Percentiles rank a stretch among this genome's conserved stretches.
Conservation (phyloP, 2,113 vertebrate genomes). For the Gorsachius goisagi region DNA sequence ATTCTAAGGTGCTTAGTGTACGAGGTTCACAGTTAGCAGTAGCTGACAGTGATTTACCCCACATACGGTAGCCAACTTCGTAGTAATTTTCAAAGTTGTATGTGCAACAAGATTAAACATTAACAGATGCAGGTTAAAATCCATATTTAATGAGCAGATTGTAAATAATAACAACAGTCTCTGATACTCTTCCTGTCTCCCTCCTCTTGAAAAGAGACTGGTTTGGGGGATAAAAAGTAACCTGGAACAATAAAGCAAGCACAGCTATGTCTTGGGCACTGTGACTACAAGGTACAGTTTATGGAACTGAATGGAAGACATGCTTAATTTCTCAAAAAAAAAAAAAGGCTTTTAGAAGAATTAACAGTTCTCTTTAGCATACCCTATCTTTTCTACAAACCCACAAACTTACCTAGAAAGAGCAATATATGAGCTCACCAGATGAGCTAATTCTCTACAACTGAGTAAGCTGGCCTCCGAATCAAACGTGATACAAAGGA, state of each 20-base stretch:
- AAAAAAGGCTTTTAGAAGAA: background rate
- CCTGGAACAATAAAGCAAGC: background rate
- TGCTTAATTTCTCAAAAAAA: background rate
- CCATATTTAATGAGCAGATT: background rate
- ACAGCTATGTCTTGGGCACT: background rate
- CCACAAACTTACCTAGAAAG: background rate
- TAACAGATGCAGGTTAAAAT: conserved; percentile 43
- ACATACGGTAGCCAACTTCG: background rate
- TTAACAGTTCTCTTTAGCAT: background rate
- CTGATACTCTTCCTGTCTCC: background rate
- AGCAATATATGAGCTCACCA: background rate
- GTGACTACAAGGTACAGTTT: background rate
- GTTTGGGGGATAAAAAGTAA: background rate
- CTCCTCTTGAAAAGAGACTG: background rate
- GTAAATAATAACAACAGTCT: background rate
- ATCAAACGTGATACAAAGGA: background rate
- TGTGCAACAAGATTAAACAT: conserved; percentile 2
- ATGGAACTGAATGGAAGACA: background rate
- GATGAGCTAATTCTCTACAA: background rate
- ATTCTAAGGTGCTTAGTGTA: background rate
- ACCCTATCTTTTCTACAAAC: background rate
- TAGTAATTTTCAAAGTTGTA: background rate
- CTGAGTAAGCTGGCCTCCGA: background rate
- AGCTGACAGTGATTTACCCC: background rate
- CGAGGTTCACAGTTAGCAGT: background rate